These are phyloP conservation scores for Drosophila serrata DNA, from an alignment of 1,140 invertebrate species.

Conservation along the genomic window DNA sequence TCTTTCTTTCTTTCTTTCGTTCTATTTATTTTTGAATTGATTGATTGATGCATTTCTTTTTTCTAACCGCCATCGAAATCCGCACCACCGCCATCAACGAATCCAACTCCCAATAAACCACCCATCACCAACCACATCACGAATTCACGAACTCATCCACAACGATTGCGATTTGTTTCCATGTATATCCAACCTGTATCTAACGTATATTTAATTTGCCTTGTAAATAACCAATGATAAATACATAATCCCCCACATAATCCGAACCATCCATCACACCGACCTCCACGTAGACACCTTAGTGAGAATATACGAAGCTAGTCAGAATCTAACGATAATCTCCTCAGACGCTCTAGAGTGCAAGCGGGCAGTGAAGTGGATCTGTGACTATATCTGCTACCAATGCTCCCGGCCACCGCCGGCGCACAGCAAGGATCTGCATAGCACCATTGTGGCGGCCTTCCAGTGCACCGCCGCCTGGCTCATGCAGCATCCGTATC, in stretches of 20 bases:
- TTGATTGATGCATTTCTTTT: slow-evolving; percentile 40
- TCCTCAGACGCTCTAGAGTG: slow-evolving; percentile 93
- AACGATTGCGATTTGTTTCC: slow-evolving; percentile 40
- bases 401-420: slow-evolving; percentile 98
- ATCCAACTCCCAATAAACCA: slow-evolving; percentile 8
- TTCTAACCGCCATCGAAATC: slow-evolving; percentile 48
- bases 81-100: slow-evolving; percentile 32
- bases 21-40: slow-evolving; percentile 66
- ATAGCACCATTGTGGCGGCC: slow-evolving; percentile 98
- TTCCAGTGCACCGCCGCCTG: slow-evolving; percentile 96
- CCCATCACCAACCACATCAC: not conserved
- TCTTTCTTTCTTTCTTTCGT: slow-evolving; percentile 78
- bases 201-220: slow-evolving; percentile 39
- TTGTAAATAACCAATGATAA: slow-evolving; percentile 33
- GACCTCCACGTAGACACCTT: slow-evolving; percentile 65
- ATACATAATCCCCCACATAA: not conserved
- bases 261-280: slow-evolving; percentile 27
- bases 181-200: slow-evolving; percentile 22
- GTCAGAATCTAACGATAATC: slow-evolving; percentile 85
- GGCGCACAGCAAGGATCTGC: slow-evolving; percentile 98
- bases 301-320: slow-evolving; percentile 85
- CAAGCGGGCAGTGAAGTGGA: slow-evolving; percentile 97
- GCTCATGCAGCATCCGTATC: slow-evolving; percentile 94
- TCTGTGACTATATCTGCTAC: slow-evolving; percentile 98
- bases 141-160: slow-evolving; percentile 21